phyloP scores from a whole-genome alignment of 2,113 vertebrate species.

The Lipophrys pholis region DNA sequence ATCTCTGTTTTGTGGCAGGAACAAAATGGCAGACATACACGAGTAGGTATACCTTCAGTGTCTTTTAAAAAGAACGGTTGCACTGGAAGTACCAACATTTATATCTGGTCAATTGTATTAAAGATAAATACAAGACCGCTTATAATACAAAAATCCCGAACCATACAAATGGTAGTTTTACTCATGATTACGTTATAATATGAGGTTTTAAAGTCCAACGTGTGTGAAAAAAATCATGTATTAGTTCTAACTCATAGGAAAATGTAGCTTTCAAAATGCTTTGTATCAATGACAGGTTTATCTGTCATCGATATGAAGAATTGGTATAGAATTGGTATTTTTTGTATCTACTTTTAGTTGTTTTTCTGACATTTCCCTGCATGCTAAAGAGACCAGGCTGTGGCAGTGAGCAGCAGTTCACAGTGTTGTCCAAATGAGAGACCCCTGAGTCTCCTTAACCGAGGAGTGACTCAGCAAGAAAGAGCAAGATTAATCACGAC shows the following conservation, averaged over 20 bases:
- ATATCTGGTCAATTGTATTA: not conserved
- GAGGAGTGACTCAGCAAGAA: conserved; percentile 47
- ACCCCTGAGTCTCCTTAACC: conserved; percentile 17
- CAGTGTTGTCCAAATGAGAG: not conserved
- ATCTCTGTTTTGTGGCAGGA: conserved; percentile 1
- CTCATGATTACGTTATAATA: not conserved
- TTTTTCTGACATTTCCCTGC: conserved; percentile 2
- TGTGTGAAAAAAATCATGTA: too few species aligned
- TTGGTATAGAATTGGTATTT: too few species aligned
- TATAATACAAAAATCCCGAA: not conserved
- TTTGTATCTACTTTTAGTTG: too few species aligned
- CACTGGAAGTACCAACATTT: too few species aligned
- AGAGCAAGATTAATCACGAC: conserved; percentile 59
- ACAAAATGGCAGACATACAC: conserved; percentile 4
- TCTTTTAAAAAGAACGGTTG: too few species aligned
- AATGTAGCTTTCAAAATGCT: too few species aligned
- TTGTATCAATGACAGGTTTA: too few species aligned
- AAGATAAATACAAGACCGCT: not conserved
- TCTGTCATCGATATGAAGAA: too few species aligned
- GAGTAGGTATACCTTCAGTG: conserved; percentile 17
- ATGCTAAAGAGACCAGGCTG: not conserved
- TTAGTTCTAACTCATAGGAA: too few species aligned
- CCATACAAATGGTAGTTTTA: not conserved
- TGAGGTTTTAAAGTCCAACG: too few species aligned
- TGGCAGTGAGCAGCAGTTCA: conserved; percentile 3